Percentiles rank a stretch among this genome's conserved stretches.
Conservation (phyloP, 2,797 vertebrate genomes). For the Mus minutoides region DNA sequence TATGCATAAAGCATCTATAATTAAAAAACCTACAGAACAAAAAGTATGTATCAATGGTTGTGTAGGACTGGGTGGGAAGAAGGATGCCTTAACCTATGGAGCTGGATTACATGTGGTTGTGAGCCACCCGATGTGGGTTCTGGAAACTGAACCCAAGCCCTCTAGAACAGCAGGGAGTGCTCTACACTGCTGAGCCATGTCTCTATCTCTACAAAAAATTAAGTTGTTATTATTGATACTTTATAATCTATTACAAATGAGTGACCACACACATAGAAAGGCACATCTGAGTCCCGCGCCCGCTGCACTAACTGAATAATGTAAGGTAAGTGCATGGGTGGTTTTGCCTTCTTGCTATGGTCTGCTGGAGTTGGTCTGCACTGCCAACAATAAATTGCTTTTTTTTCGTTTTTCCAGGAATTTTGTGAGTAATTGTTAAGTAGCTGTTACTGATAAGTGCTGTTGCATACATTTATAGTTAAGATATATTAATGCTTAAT, state of each 20-base stretch:
- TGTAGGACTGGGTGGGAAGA: background rate
- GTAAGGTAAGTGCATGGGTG: background rate
- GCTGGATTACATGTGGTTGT: background rate
- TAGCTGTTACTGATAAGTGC: background rate
- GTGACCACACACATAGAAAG: background rate
- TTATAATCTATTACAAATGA: background rate
- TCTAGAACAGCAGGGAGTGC: background rate
- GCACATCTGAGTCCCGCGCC: too few relatives aligned
- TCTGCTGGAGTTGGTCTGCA: background rate
- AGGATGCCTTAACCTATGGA: background rate
- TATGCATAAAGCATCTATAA: background rate
- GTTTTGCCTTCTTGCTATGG: background rate
- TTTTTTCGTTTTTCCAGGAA: background rate
- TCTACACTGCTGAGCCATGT: background rate
- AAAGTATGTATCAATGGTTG: background rate
- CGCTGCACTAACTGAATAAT: background rate
- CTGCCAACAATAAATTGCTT: background rate
- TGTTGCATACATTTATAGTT: background rate
- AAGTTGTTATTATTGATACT: background rate
- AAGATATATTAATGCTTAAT: background rate
- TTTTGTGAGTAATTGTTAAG: background rate
- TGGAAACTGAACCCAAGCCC: too few relatives aligned
- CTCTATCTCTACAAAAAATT: background rate
- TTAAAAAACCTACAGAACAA: background rate
- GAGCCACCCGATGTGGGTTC: background rate